Evolutionary conservation across 2,888 invertebrate species (phyloP), one percentile per base, ranked within the genome.

Genomic region (Euphydryas editha): DNA sequence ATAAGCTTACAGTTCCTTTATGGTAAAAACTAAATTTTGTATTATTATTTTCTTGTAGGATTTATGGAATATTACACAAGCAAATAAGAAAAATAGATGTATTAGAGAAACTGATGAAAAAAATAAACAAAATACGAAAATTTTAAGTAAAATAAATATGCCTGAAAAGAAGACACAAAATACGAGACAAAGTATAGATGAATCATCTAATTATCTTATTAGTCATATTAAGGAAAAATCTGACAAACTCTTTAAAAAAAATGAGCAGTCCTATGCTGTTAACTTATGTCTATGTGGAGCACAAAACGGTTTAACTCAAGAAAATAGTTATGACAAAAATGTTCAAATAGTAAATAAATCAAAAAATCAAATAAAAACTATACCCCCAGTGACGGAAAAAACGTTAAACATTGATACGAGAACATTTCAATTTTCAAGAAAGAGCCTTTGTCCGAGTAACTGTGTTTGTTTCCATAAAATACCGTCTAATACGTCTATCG

Each of bases 401-500:
- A 15, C 15, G 17, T 18, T 24, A 15, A 51, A 67, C 71, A 62
- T 42, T 78, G n/a, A 42, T 8, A 10, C 67, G 72, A 75, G 59
- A 56, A 69, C 74, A 59, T 39, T 24, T n/a, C 13, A 24, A 21
- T 24, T 24, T 51, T 13, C 21, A 24, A 51, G 10, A 15, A 13
- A 51, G 7, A 24, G 21, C 21, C 17, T 24, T 18, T 89, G 87
- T 70, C 72, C 71, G 46, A 83, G 75, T 57, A 73, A 82, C 39
- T 83, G 83, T 72, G 74, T 73, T 66, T 91, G 92, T 80, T 88
- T 91, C 69, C 80, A 86, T 74, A 89, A 85, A 78, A 66, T 77
- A 6, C 91, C 91, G 42, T 92, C 92, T 55, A 86, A 79, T 64
- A 82, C 83, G 46, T 92, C 92, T 4, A 81, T 92, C 67, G 84